Percentiles rank a stretch among this genome's conserved stretches.
Evolutionary conservation across 2,113 vertebrate genomes (phyloP).

Genomic region (Ceyx cyanopectus): DNA sequence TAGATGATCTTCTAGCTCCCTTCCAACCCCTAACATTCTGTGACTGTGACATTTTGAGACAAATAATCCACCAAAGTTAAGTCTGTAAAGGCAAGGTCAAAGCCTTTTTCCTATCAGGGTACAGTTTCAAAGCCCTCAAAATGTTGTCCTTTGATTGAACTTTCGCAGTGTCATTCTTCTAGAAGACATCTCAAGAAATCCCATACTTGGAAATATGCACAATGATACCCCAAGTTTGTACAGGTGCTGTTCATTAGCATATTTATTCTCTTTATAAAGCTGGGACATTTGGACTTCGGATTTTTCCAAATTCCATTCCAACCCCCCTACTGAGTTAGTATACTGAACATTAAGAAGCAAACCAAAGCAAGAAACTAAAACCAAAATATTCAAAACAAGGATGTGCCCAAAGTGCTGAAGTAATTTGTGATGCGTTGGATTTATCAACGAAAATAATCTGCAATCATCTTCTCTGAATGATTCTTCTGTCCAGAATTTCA

Average conservation of each 20-base stretch:
- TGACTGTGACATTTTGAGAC: neutral
- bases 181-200: neutral
- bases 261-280: constrained; percentile 1
- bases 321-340: neutral
- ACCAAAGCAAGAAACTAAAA: neutral
- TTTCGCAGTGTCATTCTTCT: neutral
- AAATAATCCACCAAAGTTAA: neutral
- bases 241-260: constrained; percentile 32
- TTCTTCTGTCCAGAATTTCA: neutral
- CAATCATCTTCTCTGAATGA: neutral
- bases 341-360: neutral
- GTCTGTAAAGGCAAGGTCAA: neutral
- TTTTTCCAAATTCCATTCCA: constrained; percentile 36
- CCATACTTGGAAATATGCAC: neutral
- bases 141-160: neutral
- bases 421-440: neutral
- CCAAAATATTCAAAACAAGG: neutral
- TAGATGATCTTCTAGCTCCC: no score
- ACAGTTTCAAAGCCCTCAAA: neutral
- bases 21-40: no score
- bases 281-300: constrained; percentile 14
- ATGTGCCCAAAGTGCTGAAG: neutral
- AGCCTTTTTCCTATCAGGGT: neutral
- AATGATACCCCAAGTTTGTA: neutral
- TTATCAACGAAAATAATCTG: neutral